Evolutionary conservation across 1,140 invertebrate species (phyloP).

Genomic region (Gonioctena quinquepunctata): DNA sequence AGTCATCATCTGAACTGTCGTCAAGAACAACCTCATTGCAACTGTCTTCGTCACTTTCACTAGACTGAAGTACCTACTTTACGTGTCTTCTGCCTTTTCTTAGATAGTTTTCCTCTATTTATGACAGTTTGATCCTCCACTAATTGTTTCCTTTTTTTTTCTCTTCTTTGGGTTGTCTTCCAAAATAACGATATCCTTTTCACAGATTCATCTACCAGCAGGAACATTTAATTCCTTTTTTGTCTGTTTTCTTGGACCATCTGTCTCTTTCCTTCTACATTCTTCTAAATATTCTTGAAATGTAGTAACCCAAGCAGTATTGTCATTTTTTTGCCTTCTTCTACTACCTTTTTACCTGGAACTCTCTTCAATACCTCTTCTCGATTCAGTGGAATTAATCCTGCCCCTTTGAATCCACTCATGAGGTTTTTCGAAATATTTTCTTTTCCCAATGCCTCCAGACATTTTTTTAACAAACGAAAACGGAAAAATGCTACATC

Average conservation of each 20-base stretch:
- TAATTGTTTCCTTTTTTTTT: conserved; percentile 1
- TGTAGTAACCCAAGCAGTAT: neutral
- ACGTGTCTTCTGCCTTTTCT: neutral
- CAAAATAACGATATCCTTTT: conserved; percentile 2
- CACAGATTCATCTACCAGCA: neutral
- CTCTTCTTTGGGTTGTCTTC: neutral
- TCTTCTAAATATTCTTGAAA: neutral
- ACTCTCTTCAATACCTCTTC: conserved; percentile 20
- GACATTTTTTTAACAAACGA: conserved; percentile 32
- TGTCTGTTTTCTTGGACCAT: conserved; percentile 3
- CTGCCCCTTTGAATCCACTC: conserved; percentile 33
- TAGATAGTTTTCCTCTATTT: conserved; percentile 5
- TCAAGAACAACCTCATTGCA: conserved; percentile 11
- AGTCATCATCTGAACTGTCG: conserved; percentile 14
- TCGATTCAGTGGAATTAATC: conserved; percentile 39
- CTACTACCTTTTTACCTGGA: neutral
- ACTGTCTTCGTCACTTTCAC: conserved; percentile 15
- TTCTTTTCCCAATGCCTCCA: conserved; percentile 13
- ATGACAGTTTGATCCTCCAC: conserved; percentile 1
- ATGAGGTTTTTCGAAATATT: conserved; percentile 31
- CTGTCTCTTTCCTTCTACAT: neutral
- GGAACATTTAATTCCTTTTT: conserved; percentile 12
- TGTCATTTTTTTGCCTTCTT: conserved; percentile 9
- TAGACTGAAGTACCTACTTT: neutral
- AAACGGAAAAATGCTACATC: conserved; percentile 52